phyloP scores from a whole-genome alignment of 2,113 vertebrate species.

The Pagrus major region DNA sequence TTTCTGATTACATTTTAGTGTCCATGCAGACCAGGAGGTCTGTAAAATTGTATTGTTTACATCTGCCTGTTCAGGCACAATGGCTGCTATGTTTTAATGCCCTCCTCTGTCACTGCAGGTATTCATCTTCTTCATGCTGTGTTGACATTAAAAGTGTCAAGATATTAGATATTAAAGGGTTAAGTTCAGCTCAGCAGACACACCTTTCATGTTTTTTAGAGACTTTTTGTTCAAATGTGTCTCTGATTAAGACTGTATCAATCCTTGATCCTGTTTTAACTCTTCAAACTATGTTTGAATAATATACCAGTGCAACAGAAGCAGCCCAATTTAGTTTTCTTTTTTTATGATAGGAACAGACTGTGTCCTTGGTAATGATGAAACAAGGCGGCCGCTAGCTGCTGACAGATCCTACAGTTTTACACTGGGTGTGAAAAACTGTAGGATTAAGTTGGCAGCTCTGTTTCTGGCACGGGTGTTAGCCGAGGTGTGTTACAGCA shows the following conservation, averaged over 20 bases:
- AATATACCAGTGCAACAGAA: slow-evolving; percentile 4
- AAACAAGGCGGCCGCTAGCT: slow-evolving; percentile 16
- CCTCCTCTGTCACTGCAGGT: too few species aligned
- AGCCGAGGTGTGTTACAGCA: slow-evolving; percentile 25
- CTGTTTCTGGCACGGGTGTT: slow-evolving; percentile 41
- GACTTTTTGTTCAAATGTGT: not conserved
- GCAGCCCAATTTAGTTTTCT: not conserved
- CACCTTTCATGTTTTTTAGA: not conserved
- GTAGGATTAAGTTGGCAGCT: slow-evolving; percentile 52
- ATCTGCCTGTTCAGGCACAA: too few species aligned
- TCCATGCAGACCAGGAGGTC: too few species aligned
- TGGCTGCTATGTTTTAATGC: too few species aligned
- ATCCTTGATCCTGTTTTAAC: slow-evolving; percentile 4
- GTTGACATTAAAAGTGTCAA: too few species aligned
- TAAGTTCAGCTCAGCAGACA: not conserved
- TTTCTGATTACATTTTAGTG: too few species aligned
- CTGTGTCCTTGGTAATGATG: slow-evolving; percentile 1
- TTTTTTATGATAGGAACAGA: not conserved
- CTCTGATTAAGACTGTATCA: slow-evolving; percentile 12
- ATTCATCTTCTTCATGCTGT: too few species aligned
- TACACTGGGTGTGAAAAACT: slow-evolving; percentile 30
- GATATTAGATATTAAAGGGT: not conserved
- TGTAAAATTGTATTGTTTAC: too few species aligned
- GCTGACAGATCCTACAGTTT: slow-evolving; percentile 22
- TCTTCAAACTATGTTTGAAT: slow-evolving; percentile 12